Conservation (phyloP, 2,888 invertebrate species). For the Eretmocerus hayati region DNA sequence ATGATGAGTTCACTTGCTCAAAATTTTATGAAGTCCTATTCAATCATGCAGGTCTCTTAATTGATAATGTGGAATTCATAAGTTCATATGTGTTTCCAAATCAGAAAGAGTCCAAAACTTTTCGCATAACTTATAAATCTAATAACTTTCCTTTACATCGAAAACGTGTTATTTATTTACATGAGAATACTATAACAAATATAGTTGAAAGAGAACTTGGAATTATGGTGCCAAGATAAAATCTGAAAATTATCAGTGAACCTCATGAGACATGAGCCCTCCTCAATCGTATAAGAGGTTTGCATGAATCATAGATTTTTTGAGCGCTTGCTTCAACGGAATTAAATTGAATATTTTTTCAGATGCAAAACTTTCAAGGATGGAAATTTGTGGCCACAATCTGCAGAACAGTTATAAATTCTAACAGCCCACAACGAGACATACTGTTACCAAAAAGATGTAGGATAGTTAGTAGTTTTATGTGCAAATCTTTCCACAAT, state of each 20-base stretch:
- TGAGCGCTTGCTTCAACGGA: no score
- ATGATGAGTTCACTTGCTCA: conserved; percentile 25
- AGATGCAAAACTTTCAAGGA: conserved; percentile 14
- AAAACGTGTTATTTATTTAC: conserved; percentile 39
- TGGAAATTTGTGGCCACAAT: conserved; percentile 2
- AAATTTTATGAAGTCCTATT: conserved; percentile 36
- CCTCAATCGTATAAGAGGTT: no score
- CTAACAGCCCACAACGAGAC: background rate
- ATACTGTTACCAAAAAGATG: conserved; percentile 7
- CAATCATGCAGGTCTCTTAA: conserved; percentile 37
- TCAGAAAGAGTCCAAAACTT: conserved; percentile 34
- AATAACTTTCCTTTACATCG: conserved; percentile 38
- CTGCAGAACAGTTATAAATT: conserved; percentile 7
- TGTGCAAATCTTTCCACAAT: conserved; percentile 26
- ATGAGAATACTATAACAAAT: conserved; percentile 37
- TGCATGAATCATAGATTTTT: no score
- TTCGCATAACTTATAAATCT: conserved; percentile 43
- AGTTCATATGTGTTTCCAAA: conserved; percentile 34
- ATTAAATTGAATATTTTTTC: conserved; percentile 6
- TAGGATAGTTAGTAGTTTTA: conserved; percentile 10
- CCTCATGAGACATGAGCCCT: no score
- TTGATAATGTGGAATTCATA: conserved; percentile 36
- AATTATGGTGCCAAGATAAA: conserved; percentile 23
- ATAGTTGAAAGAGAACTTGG: conserved; percentile 32
- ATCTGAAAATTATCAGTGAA: no score